Percentiles rank a stretch among this genome's conserved stretches.
phyloP scores from a whole-genome alignment of 1,140 invertebrate genomes.

The Drosophila fuyamai region DNA sequence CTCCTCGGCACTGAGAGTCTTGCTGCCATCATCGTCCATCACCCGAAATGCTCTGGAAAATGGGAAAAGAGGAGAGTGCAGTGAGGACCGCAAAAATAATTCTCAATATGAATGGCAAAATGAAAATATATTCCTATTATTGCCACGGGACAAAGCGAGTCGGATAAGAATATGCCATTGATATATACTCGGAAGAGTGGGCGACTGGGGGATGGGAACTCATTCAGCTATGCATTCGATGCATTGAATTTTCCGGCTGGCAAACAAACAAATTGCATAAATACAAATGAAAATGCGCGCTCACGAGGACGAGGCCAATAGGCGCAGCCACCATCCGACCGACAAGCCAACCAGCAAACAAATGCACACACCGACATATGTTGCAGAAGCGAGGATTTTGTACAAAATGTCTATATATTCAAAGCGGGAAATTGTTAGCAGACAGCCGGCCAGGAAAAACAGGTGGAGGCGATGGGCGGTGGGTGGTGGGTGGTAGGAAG shows the following conservation, averaged over 20 bases:
- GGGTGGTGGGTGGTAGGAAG: conserved; percentile 1
- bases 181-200: conserved; percentile 20
- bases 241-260: conserved; percentile 78
- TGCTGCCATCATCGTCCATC: conserved; percentile 96
- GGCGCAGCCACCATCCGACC: conserved; percentile 42
- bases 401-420: conserved; percentile 82
- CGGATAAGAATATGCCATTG: conserved; percentile 56
- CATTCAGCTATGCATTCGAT: conserved; percentile 61
- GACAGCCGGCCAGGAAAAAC: conserved; percentile 32
- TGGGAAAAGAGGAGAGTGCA: conserved; percentile 2
- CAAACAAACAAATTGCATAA: conserved; percentile 82
- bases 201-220: neutral
- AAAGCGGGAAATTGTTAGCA: conserved; percentile 77
- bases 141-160: conserved; percentile 43
- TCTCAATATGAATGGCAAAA: conserved; percentile 27
- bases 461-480: conserved; percentile 3
- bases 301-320: conserved; percentile 53
- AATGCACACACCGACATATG: conserved; percentile 45
- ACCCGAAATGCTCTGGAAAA: conserved; percentile 91
- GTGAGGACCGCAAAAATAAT: conserved; percentile 28
- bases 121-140: conserved; percentile 65
- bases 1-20: conserved; percentile 92
- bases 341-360: conserved; percentile 37
- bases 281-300: conserved; percentile 77
- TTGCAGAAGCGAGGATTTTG: conserved; percentile 70